Base-by-base conservation (phyloP, 1,140 invertebrate genomes). In the Cotesia chilonis region DNA sequence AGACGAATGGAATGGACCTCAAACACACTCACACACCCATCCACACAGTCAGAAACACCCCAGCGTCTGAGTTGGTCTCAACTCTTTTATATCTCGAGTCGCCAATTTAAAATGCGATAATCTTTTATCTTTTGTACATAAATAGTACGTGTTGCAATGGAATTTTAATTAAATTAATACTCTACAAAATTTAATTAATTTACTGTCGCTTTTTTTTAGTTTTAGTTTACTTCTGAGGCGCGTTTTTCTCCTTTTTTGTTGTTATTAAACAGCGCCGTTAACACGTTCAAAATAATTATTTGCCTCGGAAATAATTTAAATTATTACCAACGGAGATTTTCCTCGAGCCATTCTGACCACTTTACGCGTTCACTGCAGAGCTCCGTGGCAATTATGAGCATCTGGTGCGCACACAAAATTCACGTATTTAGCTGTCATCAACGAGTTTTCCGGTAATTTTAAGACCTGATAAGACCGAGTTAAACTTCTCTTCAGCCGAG, bases 381-480 rank as follows among this genome's bases (percentile, higher is more conserved):
- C 71, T 71, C 72, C 65, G 64, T 70, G 68, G 77, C 77, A 80
- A 82, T 82, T 81, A 82, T 72, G 73, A 80, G 76, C 80, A 82
- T 79, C 80, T 81, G 41, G 41, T 47, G 80, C 54, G 57, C 70
- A 14, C 37, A 14, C 75, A 71, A 73, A 77, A 78, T 80, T 73
- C 75, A 75, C 76, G 74, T 76, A 75, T 74, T 70, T 68, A 74
- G 75, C 74, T 72, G 61, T 77, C 73, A 64, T 70, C 73, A 57
- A 76, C 76, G 72, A 77, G 73, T 80, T 74, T 65, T 70, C 36
- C 47, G 51, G 20, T 35, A 68, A 17, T 70, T 52, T 52, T 71
- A 20, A 57, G 36, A n/a, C 35, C 35, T 38, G 37, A 36, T 68
- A 55, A 59, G 54, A 37, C 55, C n/a, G 36, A 59, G 38, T 47